Evolutionary conservation across 1,140 invertebrate species (phyloP).

Genomic region (Zophobas atratus): DNA sequence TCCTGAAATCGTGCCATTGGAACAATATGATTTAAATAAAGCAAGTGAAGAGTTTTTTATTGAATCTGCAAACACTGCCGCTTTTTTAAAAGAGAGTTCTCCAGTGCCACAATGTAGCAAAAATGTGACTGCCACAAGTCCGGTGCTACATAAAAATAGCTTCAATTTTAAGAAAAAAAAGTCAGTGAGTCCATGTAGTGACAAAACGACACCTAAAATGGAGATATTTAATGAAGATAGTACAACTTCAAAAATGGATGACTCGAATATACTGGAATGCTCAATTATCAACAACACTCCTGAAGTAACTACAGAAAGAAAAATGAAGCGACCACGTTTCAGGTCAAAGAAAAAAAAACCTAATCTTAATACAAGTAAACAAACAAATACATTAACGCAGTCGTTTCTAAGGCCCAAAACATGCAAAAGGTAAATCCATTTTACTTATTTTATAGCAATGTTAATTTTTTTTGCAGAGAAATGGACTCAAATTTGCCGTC

Average conservation of each 20-base stretch:
- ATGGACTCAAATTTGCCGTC: constrained; percentile 21
- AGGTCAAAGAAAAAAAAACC: not conserved
- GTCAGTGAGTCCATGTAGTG: not conserved
- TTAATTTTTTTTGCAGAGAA: constrained; percentile 13
- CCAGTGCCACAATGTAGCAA: not conserved
- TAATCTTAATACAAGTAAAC: constrained; percentile 7
- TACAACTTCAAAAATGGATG: constrained; percentile 1
- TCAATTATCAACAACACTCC: constrained; percentile 35
- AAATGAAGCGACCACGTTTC: not conserved
- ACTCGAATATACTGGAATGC: constrained; percentile 33
- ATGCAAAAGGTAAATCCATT: constrained; percentile 3
- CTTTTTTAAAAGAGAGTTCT: not conserved
- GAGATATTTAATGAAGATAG: not conserved
- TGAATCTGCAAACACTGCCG: not conserved
- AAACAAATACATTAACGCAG: constrained; percentile 27
- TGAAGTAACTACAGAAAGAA: not conserved
- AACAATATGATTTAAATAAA: constrained; percentile 2
- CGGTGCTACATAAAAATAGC: constrained; percentile 7
- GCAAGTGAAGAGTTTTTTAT: constrained; percentile 6
- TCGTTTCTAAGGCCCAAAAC: constrained; percentile 12
- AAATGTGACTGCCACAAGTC: not conserved
- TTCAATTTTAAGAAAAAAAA: constrained; percentile 2
- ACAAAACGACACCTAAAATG: not conserved
- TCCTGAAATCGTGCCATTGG: constrained; percentile 3
- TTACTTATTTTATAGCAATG: not conserved